Evolutionary conservation across 2,113 vertebrate species (phyloP).

Genomic region (Pseudois nayaur): DNA sequence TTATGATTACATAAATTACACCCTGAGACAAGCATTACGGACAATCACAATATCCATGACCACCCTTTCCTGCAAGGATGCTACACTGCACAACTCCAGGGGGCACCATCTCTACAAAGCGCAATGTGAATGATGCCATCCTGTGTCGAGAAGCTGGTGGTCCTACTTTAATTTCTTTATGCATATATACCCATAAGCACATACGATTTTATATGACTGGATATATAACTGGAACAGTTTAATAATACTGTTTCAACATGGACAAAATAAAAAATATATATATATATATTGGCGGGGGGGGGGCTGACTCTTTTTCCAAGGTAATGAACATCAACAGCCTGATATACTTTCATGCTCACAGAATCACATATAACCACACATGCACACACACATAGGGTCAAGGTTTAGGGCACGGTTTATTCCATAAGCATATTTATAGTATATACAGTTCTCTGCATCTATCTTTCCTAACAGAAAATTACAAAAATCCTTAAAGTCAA

Average conservation of each 20-base stretch:
- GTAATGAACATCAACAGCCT: not conserved
- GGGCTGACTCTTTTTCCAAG: not conserved
- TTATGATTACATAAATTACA: not conserved
- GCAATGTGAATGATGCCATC: not conserved
- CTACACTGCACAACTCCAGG: not conserved
- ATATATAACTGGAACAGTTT: not conserved
- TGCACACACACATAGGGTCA: not conserved
- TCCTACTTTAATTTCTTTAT: not conserved
- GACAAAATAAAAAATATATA: not conserved
- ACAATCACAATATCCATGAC: not conserved
- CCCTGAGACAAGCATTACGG: not conserved
- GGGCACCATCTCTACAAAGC: not conserved
- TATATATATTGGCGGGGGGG: not conserved
- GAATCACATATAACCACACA: not conserved
- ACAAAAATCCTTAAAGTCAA: not conserved
- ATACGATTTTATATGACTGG: not conserved
- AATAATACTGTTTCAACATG: not conserved
- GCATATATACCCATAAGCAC: not conserved
- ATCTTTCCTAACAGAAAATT: conserved; percentile 9
- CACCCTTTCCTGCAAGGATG: not conserved
- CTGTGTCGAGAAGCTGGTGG: not conserved
- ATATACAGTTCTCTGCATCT: not conserved
- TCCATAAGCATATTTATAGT: not conserved
- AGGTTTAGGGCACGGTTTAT: not conserved
- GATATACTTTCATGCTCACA: not conserved